Evolutionary conservation across 2,113 vertebrate genomes (phyloP), one percentile per base, ranked within the genome.

Genomic region (Herpailurus yagouaroundi): DNA sequence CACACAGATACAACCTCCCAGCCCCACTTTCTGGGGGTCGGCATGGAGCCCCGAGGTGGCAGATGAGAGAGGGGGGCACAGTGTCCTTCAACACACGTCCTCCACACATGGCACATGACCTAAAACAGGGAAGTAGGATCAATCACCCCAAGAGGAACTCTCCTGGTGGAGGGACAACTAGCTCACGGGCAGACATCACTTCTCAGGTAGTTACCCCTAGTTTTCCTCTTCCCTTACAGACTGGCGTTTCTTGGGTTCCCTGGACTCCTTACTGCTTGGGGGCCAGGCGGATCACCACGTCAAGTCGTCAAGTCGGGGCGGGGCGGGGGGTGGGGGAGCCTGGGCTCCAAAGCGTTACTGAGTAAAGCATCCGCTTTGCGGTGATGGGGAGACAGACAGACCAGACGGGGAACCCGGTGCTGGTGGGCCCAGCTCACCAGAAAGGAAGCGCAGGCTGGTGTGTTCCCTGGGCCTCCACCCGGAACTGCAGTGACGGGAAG

Each of bases 401-500:
- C 0, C n/a, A n/a, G n/a, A n/a, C n/a, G 8, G 60, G 57, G 11
- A 68, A 9, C 38, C 1, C 0, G 27, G 2, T 21, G 74, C 50
- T 38, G 0, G 13, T 4, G 25, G 69, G 38, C 0, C 27, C 66
- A 4, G 19, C 3, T 16, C 10, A 3, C 31, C 57, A 3, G 50
- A 25, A 36, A 3, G 45, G 69, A 29, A 41, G 83, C 18, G 15
- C 2, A 3, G 0, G 29, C 2, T 0, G 25, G 4, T 55, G 66
- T 23, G 41, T 1, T n/a, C 74, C 57, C 82, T 0, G 2, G 48
- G 38, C 27, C 19, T 1, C 15, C 12, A 19, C 33, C 50, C 10
- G 5, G 13, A 9, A n/a, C n/a, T 13, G 9, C 25, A 13, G 0
- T 0, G 12, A 14, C 6, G 0, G 4, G 21, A 16, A 7, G n/a